Conservation (phyloP, 2,888 invertebrate species). For the Didymodactylos carnosus region DNA sequence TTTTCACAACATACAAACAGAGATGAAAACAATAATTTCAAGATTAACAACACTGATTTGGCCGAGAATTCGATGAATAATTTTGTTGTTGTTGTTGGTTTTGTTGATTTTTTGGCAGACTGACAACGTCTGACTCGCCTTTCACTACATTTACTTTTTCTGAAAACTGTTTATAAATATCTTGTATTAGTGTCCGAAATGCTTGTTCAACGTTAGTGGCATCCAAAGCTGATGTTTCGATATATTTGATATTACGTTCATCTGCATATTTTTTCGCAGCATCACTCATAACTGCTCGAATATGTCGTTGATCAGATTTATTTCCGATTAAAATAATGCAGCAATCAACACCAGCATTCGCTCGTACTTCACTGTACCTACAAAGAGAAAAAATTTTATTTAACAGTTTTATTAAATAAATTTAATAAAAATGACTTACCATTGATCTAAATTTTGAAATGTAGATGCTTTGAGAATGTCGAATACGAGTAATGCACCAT, state of each 20-base stretch:
- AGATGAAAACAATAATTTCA: no score
- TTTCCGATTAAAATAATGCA: neutral
- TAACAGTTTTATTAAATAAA: neutral
- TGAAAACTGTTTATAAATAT: no score
- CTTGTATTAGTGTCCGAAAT: neutral
- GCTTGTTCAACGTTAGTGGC: neutral
- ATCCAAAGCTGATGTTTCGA: neutral
- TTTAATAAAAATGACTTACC: constrained; percentile 57
- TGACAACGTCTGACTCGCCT: no score
- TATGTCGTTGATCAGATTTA: neutral
- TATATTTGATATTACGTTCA: neutral
- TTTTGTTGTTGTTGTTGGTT: no score
- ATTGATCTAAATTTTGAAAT: constrained; percentile 97
- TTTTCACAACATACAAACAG: no score
- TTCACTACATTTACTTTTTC: no score
- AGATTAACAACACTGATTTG: no score
- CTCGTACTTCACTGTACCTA: neutral
- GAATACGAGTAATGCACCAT: constrained; percentile 91
- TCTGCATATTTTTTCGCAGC: neutral
- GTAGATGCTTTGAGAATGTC: constrained; percentile 98
- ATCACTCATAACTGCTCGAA: neutral
- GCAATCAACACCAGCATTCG: neutral
- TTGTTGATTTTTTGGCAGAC: no score
- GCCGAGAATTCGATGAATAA: no score
- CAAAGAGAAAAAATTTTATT: no score